Conservation (phyloP, 2,797 vertebrate genomes). For the Onychomys torridus region DNA sequence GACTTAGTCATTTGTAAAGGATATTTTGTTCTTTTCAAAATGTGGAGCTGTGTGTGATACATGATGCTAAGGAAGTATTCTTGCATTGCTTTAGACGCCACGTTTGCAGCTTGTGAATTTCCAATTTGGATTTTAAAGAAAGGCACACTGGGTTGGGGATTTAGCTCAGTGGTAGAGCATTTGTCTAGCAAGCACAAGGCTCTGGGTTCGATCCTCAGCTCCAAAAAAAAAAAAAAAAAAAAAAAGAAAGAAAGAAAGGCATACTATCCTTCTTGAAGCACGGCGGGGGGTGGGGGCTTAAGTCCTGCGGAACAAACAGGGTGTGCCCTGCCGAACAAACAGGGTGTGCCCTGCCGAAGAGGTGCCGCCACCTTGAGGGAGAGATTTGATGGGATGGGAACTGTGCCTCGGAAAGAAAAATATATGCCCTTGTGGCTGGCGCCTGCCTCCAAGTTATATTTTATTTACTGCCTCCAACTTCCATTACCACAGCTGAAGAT, state of each 20-base stretch:
- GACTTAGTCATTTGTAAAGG: neutral
- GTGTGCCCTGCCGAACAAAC: slow-evolving; percentile 65
- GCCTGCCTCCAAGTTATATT: no score
- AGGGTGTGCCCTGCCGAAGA: slow-evolving; percentile 66
- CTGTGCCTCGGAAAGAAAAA: slow-evolving; percentile 63
- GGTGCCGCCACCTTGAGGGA: neutral
- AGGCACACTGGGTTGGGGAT: no score
- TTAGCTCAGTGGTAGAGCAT: no score
- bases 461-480: neutral
- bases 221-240: no score
- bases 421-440: slow-evolving; percentile 29
- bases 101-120: neutral
- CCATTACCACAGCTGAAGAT: slow-evolving; percentile 59
- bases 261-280: neutral
- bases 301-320: slow-evolving; percentile 68
- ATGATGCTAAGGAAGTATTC: neutral
- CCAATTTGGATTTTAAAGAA: neutral
- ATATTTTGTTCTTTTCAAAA: neutral
- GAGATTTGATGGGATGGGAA: slow-evolving; percentile 20
- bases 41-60: neutral
- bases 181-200: no score
- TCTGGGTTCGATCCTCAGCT: no score
- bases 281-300: slow-evolving; percentile 60
- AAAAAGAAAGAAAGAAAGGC: neutral
- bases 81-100: neutral